These are phyloP conservation scores for Leptinotarsa rubiginosa DNA, from an alignment of 2,888 invertebrate genomes.

Conservation along the genomic window DNA sequence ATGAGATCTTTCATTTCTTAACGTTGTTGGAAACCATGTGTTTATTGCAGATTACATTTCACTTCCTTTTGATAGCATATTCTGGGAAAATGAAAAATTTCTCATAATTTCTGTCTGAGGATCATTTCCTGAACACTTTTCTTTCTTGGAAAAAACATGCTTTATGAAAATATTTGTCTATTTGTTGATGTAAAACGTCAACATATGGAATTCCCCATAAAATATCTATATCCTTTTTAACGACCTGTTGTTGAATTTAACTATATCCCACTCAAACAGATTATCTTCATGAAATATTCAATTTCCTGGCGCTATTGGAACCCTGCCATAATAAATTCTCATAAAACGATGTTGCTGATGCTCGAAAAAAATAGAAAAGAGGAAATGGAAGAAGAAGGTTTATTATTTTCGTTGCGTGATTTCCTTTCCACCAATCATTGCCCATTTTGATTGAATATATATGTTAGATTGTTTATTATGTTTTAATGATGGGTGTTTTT, in stretches of 20 bases:
- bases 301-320: constrained; percentile 5
- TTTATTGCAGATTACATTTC: too few relatives aligned
- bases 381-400: neutral
- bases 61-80: too few relatives aligned
- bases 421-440: neutral
- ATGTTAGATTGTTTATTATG: too few relatives aligned
- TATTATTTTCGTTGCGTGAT: neutral
- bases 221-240: neutral
- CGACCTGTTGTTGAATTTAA: neutral
- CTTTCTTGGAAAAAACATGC: neutral
- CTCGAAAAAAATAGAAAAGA: neutral
- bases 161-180: neutral
- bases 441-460: neutral
- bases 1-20: too few relatives aligned
- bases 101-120: neutral
- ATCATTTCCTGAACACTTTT: neutral
- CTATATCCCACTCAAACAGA: neutral
- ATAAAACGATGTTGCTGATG: constrained; percentile 4
- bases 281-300: constrained; percentile 5
- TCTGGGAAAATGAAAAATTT: neutral
- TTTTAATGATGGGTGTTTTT: too few relatives aligned
- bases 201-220: neutral
- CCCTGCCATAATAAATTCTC: constrained; percentile 4
- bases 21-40: too few relatives aligned
- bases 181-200: neutral